These are phyloP conservation scores for Drosophila jambulina DNA, from an alignment of 1,140 invertebrate genomes.

Conservation along the genomic window DNA sequence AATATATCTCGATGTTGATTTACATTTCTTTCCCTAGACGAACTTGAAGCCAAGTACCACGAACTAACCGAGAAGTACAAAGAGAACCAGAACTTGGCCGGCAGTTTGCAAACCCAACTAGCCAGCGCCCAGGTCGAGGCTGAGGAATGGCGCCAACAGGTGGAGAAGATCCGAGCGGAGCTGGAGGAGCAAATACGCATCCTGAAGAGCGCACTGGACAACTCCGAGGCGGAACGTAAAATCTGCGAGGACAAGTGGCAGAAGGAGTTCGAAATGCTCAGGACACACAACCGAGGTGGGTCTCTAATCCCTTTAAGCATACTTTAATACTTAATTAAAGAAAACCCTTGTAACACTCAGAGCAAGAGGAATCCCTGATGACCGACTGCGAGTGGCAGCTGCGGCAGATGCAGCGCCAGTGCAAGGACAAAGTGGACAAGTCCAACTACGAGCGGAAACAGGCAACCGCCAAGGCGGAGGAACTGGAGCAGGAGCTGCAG, in stretches of 20 bases:
- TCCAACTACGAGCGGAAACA: slow-evolving; percentile 86
- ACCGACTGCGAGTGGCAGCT: slow-evolving; percentile 90
- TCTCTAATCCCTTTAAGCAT: no score
- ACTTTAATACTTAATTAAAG: not conserved
- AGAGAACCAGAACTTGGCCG: slow-evolving; percentile 85
- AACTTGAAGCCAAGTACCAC: slow-evolving; percentile 85
- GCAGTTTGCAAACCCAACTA: slow-evolving; percentile 72
- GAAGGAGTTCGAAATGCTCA: slow-evolving; percentile 88
- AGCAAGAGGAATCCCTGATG: slow-evolving; percentile 88
- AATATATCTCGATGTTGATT: not conserved
- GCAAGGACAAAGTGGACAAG: slow-evolving; percentile 88
- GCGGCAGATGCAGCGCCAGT: slow-evolving; percentile 88
- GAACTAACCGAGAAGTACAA: slow-evolving; percentile 86
- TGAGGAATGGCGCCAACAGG: slow-evolving; percentile 69
- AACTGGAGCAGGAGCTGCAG: slow-evolving; percentile 85
- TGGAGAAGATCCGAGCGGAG: slow-evolving; percentile 85
- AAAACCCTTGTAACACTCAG: not conserved
- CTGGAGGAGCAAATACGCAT: slow-evolving; percentile 85
- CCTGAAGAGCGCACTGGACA: slow-evolving; percentile 87
- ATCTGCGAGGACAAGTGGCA: slow-evolving; percentile 87
- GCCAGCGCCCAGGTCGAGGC: slow-evolving; percentile 71
- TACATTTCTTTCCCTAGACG: slow-evolving; percentile 52
- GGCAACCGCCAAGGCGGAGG: slow-evolving; percentile 85
- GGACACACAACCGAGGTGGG: slow-evolving; percentile 85
- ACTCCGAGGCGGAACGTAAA: slow-evolving; percentile 87